These are phyloP conservation scores for Sarcophaga caerulescens DNA, from an alignment of 2,888 invertebrate species.

Conservation along the genomic window DNA sequence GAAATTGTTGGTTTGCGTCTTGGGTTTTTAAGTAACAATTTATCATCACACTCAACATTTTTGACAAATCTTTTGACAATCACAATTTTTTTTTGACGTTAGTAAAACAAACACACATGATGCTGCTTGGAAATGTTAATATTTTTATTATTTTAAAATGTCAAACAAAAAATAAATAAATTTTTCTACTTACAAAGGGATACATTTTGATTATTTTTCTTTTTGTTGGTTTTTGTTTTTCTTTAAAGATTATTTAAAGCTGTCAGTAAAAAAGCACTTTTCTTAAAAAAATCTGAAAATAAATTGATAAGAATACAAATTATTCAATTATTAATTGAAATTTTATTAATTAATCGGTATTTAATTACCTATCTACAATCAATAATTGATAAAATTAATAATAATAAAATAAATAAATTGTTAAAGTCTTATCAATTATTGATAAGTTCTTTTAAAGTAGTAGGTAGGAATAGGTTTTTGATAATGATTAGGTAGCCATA, in stretches of 20 bases:
- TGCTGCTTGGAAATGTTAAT: neutral
- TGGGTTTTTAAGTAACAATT: too few relatives aligned
- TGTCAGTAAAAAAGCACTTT: neutral
- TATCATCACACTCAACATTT: too few relatives aligned
- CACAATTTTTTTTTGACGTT: neutral
- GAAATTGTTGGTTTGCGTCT: too few relatives aligned
- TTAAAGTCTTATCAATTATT: neutral
- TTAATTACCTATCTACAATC: too few relatives aligned
- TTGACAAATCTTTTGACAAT: too few relatives aligned
- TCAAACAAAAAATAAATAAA: slow-evolving; percentile 3
- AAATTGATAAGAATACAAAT: slow-evolving; percentile 12
- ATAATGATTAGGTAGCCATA: neutral
- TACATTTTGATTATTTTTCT: slow-evolving; percentile 69
- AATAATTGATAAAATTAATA: neutral
- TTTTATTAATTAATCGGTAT: too few relatives aligned
- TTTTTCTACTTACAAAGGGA: slow-evolving; percentile 73
- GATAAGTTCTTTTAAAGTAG: too few relatives aligned
- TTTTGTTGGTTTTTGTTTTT: too few relatives aligned
- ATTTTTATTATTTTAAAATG: slow-evolving; percentile 2
- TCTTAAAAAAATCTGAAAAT: slow-evolving; percentile 45
- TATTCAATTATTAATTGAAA: neutral
- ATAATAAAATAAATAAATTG: neutral
- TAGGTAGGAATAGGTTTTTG: neutral
- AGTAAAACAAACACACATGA: neutral
- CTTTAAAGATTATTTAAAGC: neutral